These are phyloP conservation scores for Chloroceryle amazona DNA, from an alignment of 2,797 vertebrate species.

Conservation along the genomic window DNA sequence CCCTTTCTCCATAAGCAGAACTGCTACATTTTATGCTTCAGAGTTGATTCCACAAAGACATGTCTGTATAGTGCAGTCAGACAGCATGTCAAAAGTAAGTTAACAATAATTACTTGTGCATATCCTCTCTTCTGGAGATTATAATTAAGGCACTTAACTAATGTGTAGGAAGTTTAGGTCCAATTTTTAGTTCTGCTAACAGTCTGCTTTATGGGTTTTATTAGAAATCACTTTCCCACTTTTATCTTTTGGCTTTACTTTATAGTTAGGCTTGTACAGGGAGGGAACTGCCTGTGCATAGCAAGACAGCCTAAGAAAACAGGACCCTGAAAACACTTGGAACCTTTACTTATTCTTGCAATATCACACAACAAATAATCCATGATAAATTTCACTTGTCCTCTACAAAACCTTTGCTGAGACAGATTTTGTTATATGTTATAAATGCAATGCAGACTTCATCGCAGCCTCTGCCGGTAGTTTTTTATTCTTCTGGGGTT, in stretches of 20 bases:
- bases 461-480: neutral
- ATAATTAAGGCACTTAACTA: neutral
- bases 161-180: neutral
- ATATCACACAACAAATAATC: neutral
- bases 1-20: neutral
- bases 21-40: neutral
- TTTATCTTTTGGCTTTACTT: neutral
- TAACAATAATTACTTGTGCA: neutral
- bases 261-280: neutral
- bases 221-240: neutral
- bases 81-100: neutral
- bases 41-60: neutral
- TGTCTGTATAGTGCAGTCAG: neutral
- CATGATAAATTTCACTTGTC: neutral
- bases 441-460: conserved; percentile 4
- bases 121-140: neutral
- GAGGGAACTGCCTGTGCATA: neutral
- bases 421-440: neutral
- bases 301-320: neutral
- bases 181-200: neutral
- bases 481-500: neutral
- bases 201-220: neutral
- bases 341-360: neutral
- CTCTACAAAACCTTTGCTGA: neutral
- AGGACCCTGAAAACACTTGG: neutral